Percentiles rank a stretch among this genome's conserved stretches.
Conservation (phyloP, 2,797 vertebrate species). For the Vireo griseus region DNA sequence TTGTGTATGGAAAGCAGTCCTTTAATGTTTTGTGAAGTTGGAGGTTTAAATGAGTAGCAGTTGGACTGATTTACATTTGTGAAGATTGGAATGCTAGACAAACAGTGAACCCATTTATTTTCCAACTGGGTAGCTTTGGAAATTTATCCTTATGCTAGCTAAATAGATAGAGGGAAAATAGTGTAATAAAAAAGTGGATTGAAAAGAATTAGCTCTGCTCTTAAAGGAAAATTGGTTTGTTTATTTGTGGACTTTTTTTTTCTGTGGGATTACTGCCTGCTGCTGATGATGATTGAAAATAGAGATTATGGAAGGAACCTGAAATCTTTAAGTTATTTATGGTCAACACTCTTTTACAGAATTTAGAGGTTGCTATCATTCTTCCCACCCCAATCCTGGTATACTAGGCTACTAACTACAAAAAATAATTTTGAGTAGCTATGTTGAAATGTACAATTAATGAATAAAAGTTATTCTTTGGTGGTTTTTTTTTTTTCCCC, state of each 20-base stretch:
- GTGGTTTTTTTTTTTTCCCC: not conserved
- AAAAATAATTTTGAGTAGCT: not conserved
- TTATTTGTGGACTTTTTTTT: slow-evolving; percentile 70
- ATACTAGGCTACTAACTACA: not conserved
- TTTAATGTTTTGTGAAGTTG: slow-evolving; percentile 83
- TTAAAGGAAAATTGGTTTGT: slow-evolving; percentile 79
- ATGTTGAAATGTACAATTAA: not conserved
- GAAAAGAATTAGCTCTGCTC: slow-evolving; percentile 80
- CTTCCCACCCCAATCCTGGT: not conserved
- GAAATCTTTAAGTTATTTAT: slow-evolving; percentile 61
- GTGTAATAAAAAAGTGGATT: slow-evolving; percentile 80
- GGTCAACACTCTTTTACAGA: slow-evolving; percentile 15
- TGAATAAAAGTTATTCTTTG: not conserved
- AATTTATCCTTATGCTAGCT: slow-evolving; percentile 79
- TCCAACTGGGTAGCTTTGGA: slow-evolving; percentile 80
- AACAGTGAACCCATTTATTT: slow-evolving; percentile 80
- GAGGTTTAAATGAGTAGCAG: slow-evolving; percentile 79
- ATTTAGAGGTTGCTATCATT: not conserved
- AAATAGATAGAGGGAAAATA: slow-evolving; percentile 77
- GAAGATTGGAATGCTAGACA: slow-evolving; percentile 81
- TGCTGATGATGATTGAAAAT: slow-evolving; percentile 64
- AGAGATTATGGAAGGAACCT: slow-evolving; percentile 43
- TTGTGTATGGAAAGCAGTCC: slow-evolving; percentile 76
- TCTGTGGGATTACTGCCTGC: slow-evolving; percentile 67
- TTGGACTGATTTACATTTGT: slow-evolving; percentile 81